Conservation (phyloP, 2,113 vertebrate species). For the Physeter macrocephalus region DNA sequence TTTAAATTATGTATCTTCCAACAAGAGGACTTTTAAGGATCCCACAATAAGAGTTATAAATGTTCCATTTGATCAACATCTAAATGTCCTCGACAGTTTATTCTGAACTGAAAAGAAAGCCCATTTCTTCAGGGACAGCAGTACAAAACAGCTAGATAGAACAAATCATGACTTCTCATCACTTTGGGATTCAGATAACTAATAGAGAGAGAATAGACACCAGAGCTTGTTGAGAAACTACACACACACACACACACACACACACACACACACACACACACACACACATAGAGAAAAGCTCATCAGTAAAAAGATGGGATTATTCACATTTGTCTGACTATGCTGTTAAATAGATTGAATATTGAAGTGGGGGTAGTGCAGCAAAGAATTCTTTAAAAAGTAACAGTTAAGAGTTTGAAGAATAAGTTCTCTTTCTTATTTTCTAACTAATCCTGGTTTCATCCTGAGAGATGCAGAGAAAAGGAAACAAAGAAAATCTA, state of each 20-base stretch:
- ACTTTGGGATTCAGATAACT: background rate
- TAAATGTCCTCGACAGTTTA: background rate
- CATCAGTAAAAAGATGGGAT: background rate
- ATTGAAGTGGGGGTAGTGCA: background rate
- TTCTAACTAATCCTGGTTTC: background rate
- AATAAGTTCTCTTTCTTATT: background rate
- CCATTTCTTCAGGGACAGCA: background rate
- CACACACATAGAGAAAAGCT: background rate
- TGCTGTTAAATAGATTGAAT: background rate
- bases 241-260: background rate
- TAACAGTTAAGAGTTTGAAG: background rate
- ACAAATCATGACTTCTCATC: background rate
- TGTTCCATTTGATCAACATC: conserved; percentile 10
- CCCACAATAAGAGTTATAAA: background rate
- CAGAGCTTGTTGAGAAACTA: background rate
- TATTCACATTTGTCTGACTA: background rate
- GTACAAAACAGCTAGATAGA: background rate
- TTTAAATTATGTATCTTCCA: conserved; percentile 25
- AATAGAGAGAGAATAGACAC: background rate
- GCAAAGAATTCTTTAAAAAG: background rate
- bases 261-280: background rate
- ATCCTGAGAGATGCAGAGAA: background rate
- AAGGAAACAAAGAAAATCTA: background rate
- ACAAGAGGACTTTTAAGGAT: background rate
- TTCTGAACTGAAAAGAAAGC: background rate